Base-by-base conservation (phyloP, 53 echinoderm and acorn worm genomes). In the Pentamera pediparva region DNA sequence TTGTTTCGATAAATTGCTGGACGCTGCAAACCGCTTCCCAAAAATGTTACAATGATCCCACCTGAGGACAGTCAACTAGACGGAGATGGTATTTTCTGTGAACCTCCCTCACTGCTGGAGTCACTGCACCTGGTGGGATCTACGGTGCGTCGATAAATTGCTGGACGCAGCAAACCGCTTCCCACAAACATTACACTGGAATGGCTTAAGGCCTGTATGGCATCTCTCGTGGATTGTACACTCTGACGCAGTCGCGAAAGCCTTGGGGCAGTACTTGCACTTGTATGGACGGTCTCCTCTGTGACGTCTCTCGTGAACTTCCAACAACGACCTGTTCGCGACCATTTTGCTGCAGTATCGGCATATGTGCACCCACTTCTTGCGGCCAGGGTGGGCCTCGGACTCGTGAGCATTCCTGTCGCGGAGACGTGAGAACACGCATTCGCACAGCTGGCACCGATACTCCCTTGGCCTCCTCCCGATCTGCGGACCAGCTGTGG, bases 211-310 rank as follows among this genome's bases (percentile, higher is more conserved):
- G 1, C 83, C 83, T 3, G 83, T 83, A 13, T 83, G 83, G 2
- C 69, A 69, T 24, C 83, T 57, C 27, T 76, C 76, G n/a, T 83
- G 83, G 32, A 76, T 67, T 37, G 37, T 83, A 6, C 65, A 48
- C 40, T 76, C 76, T 20, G 65, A 76, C 3, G 64, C 71, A 47
- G 76, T 76, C 56, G 65, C 76, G 50, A 83, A 83, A 33, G 83
- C 69, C 59, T 83, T 83, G 13, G 76, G 74, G 34, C 83, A 83
- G 39, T 57, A 83, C 28, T 57, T 5, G 50, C 83, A 83, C 32
- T 83, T 31, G 28, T 76, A 69, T 15, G 83, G 83, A n/a, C 65
- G 67, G 26, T 83, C 83, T 56, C 76, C 83, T 5, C 69, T 76
- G 69, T 83, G 83, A n/a, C 76, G 47, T 0, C 83, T 38, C 54